These are phyloP conservation scores for Lycaon pictus DNA, from an alignment of 2,113 vertebrate species.

Conservation along the genomic window DNA sequence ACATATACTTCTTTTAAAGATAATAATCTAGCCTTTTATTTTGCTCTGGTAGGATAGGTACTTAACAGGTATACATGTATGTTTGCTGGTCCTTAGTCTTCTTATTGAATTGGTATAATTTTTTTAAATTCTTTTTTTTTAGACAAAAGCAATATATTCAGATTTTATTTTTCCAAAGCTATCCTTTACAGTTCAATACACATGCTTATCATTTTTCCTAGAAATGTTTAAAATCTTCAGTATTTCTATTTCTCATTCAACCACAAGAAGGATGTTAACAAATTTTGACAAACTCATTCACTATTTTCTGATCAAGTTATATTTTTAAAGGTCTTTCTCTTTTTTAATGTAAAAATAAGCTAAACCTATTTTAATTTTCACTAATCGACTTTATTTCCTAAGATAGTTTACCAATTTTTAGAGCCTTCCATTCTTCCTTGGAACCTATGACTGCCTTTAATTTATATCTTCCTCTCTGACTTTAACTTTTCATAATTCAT, in stretches of 20 bases:
- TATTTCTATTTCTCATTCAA: not conserved
- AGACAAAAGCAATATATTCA: not conserved
- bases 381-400: not conserved
- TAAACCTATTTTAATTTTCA: not conserved
- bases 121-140: not conserved
- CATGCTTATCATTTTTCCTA: not conserved
- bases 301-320: not conserved
- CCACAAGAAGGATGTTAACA: not conserved
- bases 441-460: not conserved
- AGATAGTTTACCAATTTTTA: not conserved
- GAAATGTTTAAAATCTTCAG: not conserved
- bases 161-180: not conserved
- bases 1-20: not conserved
- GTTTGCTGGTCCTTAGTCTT: not conserved
- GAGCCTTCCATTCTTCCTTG: not conserved
- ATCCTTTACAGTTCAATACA: not conserved
- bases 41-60: not conserved
- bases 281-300: not conserved
- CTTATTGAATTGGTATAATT: not conserved
- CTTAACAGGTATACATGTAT: not conserved
- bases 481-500: not conserved
- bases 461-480: not conserved
- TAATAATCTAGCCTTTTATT: not conserved
- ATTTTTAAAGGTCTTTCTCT: not conserved
- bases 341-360: slow-evolving; percentile 13